These are phyloP conservation scores for Nyctibius grandis DNA, from an alignment of 2,797 vertebrate genomes.

Conservation along the genomic window DNA sequence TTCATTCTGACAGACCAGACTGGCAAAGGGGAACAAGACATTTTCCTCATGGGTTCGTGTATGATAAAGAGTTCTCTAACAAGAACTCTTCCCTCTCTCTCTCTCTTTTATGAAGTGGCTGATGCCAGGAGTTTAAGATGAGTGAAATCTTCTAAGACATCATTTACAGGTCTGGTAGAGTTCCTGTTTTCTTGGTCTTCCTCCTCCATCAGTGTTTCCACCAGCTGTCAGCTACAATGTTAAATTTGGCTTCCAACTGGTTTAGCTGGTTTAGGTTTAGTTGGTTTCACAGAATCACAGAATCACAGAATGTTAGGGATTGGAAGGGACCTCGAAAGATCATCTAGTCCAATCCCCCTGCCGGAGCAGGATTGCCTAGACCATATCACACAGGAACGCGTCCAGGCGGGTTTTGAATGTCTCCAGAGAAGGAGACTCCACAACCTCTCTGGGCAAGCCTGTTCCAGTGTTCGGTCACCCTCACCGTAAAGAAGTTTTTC, in stretches of 20 bases:
- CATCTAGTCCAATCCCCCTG: too few species aligned
- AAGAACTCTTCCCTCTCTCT: not conserved
- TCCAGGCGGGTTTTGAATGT: too few species aligned
- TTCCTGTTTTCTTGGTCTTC: not conserved
- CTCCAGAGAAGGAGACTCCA: too few species aligned
- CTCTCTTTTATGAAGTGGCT: not conserved
- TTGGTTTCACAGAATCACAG: too few species aligned
- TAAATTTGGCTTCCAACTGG: not conserved
- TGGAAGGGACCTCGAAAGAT: too few species aligned
- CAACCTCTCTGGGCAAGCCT: too few species aligned
- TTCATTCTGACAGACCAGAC: not conserved
- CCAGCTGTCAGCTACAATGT: not conserved
- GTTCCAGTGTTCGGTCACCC: too few species aligned
- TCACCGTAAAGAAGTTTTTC: too few species aligned
- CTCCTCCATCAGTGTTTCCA: not conserved
- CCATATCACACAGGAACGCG: too few species aligned
- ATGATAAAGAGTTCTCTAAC: not conserved
- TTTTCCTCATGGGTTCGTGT: not conserved
- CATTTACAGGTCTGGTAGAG: not conserved
- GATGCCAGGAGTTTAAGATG: not conserved
- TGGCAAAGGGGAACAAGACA: not conserved
- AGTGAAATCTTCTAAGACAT: not conserved
- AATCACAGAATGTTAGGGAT: too few species aligned
- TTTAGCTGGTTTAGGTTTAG: not conserved
- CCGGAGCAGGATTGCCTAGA: too few species aligned